Evolutionary conservation across 2,888 invertebrate species (phyloP).

Genomic region (Arge pagana): DNA sequence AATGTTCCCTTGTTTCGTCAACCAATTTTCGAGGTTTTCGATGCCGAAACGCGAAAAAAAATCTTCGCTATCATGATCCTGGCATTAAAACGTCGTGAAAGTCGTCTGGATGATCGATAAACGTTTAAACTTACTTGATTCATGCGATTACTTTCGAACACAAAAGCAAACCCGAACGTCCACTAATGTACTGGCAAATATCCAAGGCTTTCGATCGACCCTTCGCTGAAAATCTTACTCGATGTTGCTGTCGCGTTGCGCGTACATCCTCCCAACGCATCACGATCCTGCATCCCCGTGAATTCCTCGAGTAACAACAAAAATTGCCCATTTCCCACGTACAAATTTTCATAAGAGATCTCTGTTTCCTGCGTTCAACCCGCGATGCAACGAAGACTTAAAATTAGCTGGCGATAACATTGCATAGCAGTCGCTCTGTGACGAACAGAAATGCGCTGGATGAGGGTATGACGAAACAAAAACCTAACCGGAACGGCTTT

Average conservation of each 20-base stretch:
- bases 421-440: background rate
- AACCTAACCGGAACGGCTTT: slow-evolving; percentile 1
- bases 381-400: slow-evolving; percentile 4
- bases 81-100: slow-evolving; percentile 31
- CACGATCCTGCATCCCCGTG: too few species aligned
- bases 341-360: too few species aligned
- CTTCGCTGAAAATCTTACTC: background rate
- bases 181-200: slow-evolving; percentile 5
- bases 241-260: slow-evolving; percentile 10
- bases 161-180: background rate
- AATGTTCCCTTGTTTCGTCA: slow-evolving; percentile 8
- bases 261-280: too few species aligned
- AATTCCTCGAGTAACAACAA: too few species aligned
- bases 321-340: too few species aligned
- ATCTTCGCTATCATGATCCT: slow-evolving; percentile 39
- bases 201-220: background rate
- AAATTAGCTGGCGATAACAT: background rate
- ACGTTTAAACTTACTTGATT: too few species aligned
- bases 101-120: slow-evolving; percentile 40
- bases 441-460: slow-evolving; percentile 1
- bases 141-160: slow-evolving; percentile 12
- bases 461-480: slow-evolving; percentile 4
- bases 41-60: slow-evolving; percentile 7
- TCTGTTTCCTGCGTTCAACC: too few species aligned
- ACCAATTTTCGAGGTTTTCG: slow-evolving; percentile 3